Evolutionary conservation across 2,888 invertebrate genomes (phyloP), one percentile per base, ranked within the genome.

Genomic region (Carterocephalus palaemon): DNA sequence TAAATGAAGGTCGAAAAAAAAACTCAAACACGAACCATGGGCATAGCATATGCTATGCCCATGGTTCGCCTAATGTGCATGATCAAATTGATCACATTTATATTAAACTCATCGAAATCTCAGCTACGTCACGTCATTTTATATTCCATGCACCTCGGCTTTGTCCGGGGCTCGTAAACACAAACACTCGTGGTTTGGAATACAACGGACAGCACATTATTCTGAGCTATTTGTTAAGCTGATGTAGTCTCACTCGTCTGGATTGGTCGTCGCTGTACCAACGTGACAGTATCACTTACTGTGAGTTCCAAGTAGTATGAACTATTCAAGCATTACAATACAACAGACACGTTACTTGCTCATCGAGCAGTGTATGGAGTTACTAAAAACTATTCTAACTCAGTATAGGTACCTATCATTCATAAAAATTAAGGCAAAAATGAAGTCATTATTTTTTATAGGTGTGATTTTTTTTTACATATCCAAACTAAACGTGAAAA

Each of bases 71-170:
- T 79, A 68, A 71, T 75, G 81, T 79, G 79, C 76, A 78, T 80
- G 78, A 77, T 80, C 75, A 76, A 78, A 74, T 80, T 77, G 80
- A 84, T n/a, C n/a, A n/a, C n/a, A n/a, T n/a, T n/a, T n/a, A n/a
- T n/a, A n/a, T n/a, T n/a, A n/a, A n/a, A n/a, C n/a, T n/a, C n/a
- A n/a, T n/a, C n/a, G n/a, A n/a, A n/a, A n/a, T n/a, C n/a, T n/a
- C n/a, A n/a, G n/a, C n/a, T n/a, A 81, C 77, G 82, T 83, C 82
- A 84, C 70, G 69, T 79, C 77, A 80, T 85, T 85, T 77, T 80
- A 77, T 77, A 85, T 85, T 85, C 82, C 72, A 77, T 75, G 74
- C 79, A 75, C 70, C 75, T 82, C 67, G 62, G 67, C 66, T 62
- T 73, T 71, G 75, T 74, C 75, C 76, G 75, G 71, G 66, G 69